These are phyloP conservation scores for Hydrocynus forskahlii DNA, from an alignment of 2,797 vertebrate species.

Conservation along the genomic window DNA sequence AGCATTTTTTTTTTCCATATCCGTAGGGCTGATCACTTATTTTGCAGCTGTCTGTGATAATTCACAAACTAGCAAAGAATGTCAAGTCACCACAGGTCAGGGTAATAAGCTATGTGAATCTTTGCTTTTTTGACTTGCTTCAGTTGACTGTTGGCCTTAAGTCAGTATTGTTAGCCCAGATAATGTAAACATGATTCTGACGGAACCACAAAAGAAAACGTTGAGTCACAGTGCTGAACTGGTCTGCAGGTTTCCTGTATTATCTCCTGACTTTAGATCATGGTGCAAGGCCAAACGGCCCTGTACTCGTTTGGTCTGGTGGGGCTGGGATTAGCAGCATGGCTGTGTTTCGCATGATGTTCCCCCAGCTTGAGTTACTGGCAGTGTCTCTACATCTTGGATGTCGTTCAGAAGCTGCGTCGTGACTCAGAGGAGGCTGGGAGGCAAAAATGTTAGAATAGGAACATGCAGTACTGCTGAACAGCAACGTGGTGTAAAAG, in stretches of 20 bases:
- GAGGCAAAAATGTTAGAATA: slow-evolving; percentile 36
- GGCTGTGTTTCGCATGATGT: slow-evolving; percentile 23
- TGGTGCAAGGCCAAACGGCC: neutral
- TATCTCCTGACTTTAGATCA: neutral
- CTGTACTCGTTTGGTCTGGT: neutral
- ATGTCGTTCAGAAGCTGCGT: slow-evolving; percentile 42
- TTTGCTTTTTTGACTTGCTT: neutral
- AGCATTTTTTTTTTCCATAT: no score
- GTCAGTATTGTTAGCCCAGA: neutral
- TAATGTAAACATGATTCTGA: neutral
- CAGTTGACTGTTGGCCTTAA: neutral
- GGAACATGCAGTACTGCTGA: slow-evolving; percentile 18
- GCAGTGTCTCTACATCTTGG: slow-evolving; percentile 36
- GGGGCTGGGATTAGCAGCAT: slow-evolving; percentile 24
- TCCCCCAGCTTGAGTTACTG: slow-evolving; percentile 46
- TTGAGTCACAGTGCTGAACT: neutral
- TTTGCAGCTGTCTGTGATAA: no score
- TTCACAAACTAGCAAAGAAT: no score
- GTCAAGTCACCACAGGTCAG: neutral
- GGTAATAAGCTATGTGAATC: neutral
- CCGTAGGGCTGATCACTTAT: no score
- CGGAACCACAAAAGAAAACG: neutral
- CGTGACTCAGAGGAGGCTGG: slow-evolving; percentile 48
- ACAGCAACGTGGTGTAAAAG: slow-evolving; percentile 2
- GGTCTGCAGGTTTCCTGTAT: neutral